A percentile compares a stretch with the other conserved stretches of the same genome.
Evolutionary conservation across 2,888 invertebrate species (phyloP).

Genomic region (Himalopsyche japonica): DNA sequence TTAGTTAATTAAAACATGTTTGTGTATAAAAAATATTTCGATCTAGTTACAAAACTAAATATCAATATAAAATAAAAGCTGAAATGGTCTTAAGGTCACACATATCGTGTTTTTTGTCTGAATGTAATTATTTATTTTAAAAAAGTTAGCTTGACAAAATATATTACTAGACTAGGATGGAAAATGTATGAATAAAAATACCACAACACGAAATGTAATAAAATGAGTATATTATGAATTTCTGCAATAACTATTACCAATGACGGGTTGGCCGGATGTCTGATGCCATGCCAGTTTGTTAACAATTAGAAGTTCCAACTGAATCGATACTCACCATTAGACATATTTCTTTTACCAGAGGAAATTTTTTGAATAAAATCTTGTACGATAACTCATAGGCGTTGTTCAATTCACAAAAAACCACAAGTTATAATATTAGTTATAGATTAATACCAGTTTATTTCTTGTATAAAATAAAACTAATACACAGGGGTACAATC

Average conservation of each 20-base stretch:
- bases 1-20: too few relatives aligned
- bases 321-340: neutral
- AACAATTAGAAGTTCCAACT: neutral
- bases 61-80: too few relatives aligned
- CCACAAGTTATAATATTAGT: neutral
- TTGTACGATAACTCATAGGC: neutral
- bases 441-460: conserved; percentile 56
- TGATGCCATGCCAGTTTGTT: neutral
- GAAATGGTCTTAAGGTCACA: too few relatives aligned
- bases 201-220: too few relatives aligned
- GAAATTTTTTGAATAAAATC: neutral
- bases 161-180: too few relatives aligned
- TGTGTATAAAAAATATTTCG: too few relatives aligned
- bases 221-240: too few relatives aligned
- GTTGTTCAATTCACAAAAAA: neutral
- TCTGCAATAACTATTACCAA: neutral
- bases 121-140: too few relatives aligned
- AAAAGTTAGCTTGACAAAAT: too few relatives aligned
- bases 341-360: neutral
- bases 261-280: neutral
- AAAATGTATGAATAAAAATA: too few relatives aligned
- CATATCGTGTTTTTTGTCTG: too few relatives aligned
- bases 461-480: conserved; percentile 65
- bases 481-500: conserved; percentile 65
- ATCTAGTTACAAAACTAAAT: too few relatives aligned